These are phyloP conservation scores for Catocala fraxini DNA, from an alignment of 2,888 invertebrate species.

Conservation along the genomic window DNA sequence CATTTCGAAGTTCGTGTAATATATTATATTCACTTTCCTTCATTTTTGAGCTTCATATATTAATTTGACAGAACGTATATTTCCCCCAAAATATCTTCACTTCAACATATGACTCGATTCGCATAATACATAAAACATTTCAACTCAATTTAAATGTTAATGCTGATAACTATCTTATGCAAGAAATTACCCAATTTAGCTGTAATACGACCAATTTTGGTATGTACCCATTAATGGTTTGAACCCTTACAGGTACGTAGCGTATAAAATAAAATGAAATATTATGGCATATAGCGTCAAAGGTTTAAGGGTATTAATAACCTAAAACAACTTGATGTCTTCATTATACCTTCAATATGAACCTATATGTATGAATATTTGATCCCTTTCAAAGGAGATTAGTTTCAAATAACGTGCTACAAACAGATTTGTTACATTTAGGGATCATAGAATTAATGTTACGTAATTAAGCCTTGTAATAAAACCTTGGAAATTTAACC, in stretches of 20 bases:
- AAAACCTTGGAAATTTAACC: no score
- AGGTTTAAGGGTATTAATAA: neutral
- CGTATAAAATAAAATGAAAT: neutral
- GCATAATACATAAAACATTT: constrained; percentile 1
- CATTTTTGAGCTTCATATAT: no score
- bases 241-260: no score
- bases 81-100: neutral
- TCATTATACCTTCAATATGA: neutral
- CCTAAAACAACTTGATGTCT: neutral
- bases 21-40: no score
- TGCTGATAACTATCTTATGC: neutral
- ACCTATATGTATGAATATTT: no score
- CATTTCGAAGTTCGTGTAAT: no score
- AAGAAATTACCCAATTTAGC: neutral
- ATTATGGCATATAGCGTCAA: neutral
- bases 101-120: neutral
- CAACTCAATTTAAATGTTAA: constrained; percentile 6
- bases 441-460: no score
- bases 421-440: no score
- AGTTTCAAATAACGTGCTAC: no score
- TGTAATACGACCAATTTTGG: neutral
- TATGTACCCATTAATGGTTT: neutral
- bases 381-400: no score
- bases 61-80: no score
- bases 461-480: no score